Evolutionary conservation across 2,888 invertebrate genomes (phyloP).

Genomic region (Cerastis leucographa): DNA sequence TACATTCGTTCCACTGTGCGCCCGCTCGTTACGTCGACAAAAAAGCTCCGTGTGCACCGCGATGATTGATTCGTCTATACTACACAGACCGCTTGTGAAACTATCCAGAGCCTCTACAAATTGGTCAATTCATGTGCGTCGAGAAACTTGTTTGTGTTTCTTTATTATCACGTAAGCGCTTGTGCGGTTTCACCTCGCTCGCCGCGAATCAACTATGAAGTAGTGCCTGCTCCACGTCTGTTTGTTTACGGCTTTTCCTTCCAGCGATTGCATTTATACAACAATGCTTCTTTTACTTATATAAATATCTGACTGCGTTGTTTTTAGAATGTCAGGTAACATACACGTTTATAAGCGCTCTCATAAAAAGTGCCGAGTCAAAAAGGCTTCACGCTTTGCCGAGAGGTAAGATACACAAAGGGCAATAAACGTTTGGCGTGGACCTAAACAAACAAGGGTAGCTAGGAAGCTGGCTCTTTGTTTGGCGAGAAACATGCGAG

Average conservation of each 20-base stretch:
- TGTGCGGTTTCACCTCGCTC: slow-evolving; percentile 75
- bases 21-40: slow-evolving; percentile 82
- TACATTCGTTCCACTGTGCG: too few species aligned
- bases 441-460: slow-evolving; percentile 90
- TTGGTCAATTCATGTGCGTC: slow-evolving; percentile 82
- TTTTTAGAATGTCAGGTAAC: slow-evolving; percentile 79
- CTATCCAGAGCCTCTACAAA: slow-evolving; percentile 81
- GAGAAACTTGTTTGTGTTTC: slow-evolving; percentile 81
- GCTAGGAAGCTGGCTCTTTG: slow-evolving; percentile 90
- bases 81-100: slow-evolving; percentile 79
- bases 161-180: slow-evolving; percentile 78
- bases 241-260: slow-evolving; percentile 73
- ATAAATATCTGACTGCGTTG: slow-evolving; percentile 70
- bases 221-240: slow-evolving; percentile 68
- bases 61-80: slow-evolving; percentile 84
- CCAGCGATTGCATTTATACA: slow-evolving; percentile 69
- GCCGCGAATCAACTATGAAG: slow-evolving; percentile 72
- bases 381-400: slow-evolving; percentile 89
- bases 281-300: slow-evolving; percentile 63
- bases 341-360: slow-evolving; percentile 86
- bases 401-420: slow-evolving; percentile 89
- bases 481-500: slow-evolving; percentile 89
- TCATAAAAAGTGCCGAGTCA: slow-evolving; percentile 89
- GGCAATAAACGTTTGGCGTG: slow-evolving; percentile 89
- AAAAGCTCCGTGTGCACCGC: slow-evolving; percentile 77